Evolutionary conservation across 2,888 invertebrate species (phyloP).

Genomic region (Nasonia oneida): DNA sequence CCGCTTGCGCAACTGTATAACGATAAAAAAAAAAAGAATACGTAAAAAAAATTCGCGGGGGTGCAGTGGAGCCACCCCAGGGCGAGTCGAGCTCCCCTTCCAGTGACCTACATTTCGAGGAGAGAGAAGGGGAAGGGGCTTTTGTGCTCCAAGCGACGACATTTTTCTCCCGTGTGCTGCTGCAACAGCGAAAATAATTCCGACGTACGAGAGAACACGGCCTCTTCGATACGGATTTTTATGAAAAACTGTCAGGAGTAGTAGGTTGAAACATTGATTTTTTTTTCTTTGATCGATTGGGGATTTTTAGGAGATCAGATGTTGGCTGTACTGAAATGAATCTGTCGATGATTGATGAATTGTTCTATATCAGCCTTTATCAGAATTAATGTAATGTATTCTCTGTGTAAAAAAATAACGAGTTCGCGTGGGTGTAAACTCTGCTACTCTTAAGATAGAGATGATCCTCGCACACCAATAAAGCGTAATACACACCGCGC

Average conservation of each 20-base stretch:
- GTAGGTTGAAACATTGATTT: not conserved
- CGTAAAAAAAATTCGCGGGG: not conserved
- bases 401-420: no score
- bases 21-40: not conserved
- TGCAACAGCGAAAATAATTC: not conserved
- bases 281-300: not conserved
- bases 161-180: not conserved
- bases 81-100: not conserved
- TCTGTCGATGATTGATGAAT: not conserved
- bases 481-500: no score
- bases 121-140: not conserved
- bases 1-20: not conserved
- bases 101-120: slow-evolving; percentile 28
- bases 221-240: not conserved
- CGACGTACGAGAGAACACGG: not conserved
- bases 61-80: slow-evolving; percentile 1
- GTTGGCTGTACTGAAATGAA: not conserved
- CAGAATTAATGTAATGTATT: no score
- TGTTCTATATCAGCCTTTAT: no score
- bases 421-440: not conserved
- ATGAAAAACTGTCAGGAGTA: not conserved
- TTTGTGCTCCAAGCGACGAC: not conserved
- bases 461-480: no score
- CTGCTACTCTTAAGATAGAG: no score
- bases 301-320: not conserved